Percentiles rank a stretch among this genome's conserved stretches.
Evolutionary conservation across 1,140 invertebrate genomes (phyloP).

Genomic region (Trachymyrmex septentrionalis): DNA sequence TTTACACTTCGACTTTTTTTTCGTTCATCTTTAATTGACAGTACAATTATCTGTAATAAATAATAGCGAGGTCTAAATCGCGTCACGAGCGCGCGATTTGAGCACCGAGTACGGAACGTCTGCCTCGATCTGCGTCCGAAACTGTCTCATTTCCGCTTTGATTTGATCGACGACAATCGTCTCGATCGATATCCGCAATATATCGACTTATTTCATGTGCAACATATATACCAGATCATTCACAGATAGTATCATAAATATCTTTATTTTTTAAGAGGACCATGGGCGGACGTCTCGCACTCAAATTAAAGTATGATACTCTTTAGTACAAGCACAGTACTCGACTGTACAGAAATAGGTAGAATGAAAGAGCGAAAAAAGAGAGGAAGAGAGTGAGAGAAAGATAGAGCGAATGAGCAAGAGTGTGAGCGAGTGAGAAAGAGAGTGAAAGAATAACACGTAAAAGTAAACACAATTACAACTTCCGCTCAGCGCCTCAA

Average conservation of each 20-base stretch:
- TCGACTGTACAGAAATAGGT: constrained; percentile 81
- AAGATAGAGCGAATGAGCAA: constrained; percentile 21
- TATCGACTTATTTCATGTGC: neutral
- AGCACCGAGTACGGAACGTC: constrained; percentile 48
- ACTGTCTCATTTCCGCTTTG: neutral
- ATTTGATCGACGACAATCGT: constrained; percentile 3
- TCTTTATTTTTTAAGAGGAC: constrained; percentile 25
- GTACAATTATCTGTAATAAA: constrained; percentile 76
- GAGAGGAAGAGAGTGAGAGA: constrained; percentile 17
- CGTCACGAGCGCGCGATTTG: constrained; percentile 50
- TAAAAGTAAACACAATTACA: constrained; percentile 71
- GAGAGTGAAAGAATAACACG: constrained; percentile 60
- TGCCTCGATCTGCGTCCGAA: constrained; percentile 19
- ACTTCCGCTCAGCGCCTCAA: constrained; percentile 85
- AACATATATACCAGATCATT: constrained; percentile 15
- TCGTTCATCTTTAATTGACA: constrained; percentile 69
- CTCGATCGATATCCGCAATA: neutral
- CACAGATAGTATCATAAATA: neutral
- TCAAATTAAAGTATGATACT: constrained; percentile 77
- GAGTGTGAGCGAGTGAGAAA: constrained; percentile 25
- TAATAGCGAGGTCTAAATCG: constrained; percentile 68
- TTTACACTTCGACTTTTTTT: constrained; percentile 65
- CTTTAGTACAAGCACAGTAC: constrained; percentile 79
- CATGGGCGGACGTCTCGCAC: constrained; percentile 60
- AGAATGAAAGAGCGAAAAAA: constrained; percentile 47